Evolutionary conservation across 2,113 vertebrate species (phyloP), one percentile per base, ranked within the genome.

Genomic region (Casuarius casuarius): DNA sequence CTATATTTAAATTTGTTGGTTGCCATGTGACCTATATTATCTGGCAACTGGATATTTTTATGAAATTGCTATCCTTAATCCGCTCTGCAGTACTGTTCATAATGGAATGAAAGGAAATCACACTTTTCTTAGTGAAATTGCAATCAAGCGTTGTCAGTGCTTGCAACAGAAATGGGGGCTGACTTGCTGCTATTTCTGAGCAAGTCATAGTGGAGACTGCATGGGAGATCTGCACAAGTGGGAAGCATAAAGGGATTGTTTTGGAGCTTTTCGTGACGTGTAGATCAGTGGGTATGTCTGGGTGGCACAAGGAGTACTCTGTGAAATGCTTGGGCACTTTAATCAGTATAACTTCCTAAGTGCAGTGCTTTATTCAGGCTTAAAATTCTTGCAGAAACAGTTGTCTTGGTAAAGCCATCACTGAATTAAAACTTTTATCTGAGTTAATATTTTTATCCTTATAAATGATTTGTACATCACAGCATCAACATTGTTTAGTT

Each of bases 291-390:
- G 11, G 22, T 54, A 6, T 80, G n/a, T 89, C 10, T 65, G 17
- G 29, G 42, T 76, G 31, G 44, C 72, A 46, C 1, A 7, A 58
- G 18, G 46, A 83, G 40, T 54, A 49, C 40, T 46, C 46, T 77
- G 48, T 77, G 48, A 62, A 61, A 56, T 75, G 40, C 26, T 13
- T 25, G 40, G 11, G 10, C 49, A 62, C 49, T 86, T 86, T 3
- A 79, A 11, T 46, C 4, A 3, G 7, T 40, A 0, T 59, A 54
- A 52, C 59, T 44, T 40, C 12, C 0, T 46, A 70, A 74, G 42
- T 63, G 35, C 35, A 46, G 61, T 77, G 25, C 80, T 78, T 92
- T 59, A 63, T 59, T 79, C 0, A 1, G 20, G 44, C 63, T 83
- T 79, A 10, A 77, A 90, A 87, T 84, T 58, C 73, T 54, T 90